Evolutionary conservation across 2,797 vertebrate genomes (phyloP).

Genomic region (Aeoliscus strigatus): DNA sequence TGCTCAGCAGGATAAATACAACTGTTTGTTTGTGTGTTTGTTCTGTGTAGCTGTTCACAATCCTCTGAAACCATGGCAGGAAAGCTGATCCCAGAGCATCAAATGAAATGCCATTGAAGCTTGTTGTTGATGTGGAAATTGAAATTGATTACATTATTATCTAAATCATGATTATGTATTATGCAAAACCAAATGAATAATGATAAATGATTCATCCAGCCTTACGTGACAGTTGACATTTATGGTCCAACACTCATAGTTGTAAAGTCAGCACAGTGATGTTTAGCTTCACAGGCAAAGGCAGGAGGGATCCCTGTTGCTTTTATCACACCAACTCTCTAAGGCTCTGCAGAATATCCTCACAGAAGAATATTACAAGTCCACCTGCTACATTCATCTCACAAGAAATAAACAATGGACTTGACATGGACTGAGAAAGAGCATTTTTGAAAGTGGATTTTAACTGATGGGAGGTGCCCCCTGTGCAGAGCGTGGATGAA

Average conservation of each 20-base stretch:
- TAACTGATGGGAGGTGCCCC: slow-evolving; percentile 17
- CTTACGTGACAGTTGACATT: slow-evolving; percentile 52
- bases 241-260: slow-evolving; percentile 29
- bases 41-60: slow-evolving; percentile 11
- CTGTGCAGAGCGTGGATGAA: slow-evolving; percentile 19
- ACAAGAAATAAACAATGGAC: too few relatives aligned
- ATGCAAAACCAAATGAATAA: too few relatives aligned
- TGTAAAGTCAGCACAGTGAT: slow-evolving; percentile 37
- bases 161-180: too few relatives aligned
- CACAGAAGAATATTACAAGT: slow-evolving; percentile 20
- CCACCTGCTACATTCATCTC: slow-evolving; percentile 9
- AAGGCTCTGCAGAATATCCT: slow-evolving; percentile 5
- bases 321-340: slow-evolving; percentile 7
- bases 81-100: slow-evolving; percentile 43
- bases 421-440: too few relatives aligned
- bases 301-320: slow-evolving; percentile 21
- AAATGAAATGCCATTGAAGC: slow-evolving; percentile 43
- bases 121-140: too few relatives aligned
- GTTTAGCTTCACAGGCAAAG: slow-evolving; percentile 9
- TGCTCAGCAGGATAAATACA: slow-evolving; percentile 51
- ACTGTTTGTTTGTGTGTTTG: too few relatives aligned
- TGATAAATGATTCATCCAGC: slow-evolving; percentile 45
- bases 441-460: slow-evolving; percentile 22
- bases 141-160: too few relatives aligned
- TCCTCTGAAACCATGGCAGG: slow-evolving; percentile 42